Evolutionary conservation across 2,113 vertebrate genomes (phyloP), one percentile per base, ranked within the genome.

Genomic region (Clarias batrachus): DNA sequence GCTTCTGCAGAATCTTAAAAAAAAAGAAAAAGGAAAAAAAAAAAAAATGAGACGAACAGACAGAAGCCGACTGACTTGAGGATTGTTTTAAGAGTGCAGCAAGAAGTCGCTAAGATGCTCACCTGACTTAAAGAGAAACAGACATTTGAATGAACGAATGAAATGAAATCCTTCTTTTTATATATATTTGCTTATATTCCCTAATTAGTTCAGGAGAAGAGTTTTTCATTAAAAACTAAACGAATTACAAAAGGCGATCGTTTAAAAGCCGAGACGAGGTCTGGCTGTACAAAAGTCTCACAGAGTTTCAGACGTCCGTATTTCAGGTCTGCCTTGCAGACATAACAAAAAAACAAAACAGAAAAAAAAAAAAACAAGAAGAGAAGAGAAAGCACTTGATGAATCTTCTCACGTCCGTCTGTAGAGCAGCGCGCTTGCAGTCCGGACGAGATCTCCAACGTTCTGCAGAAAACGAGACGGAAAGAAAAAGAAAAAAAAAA

Each of bases 271-370:
- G 60, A 86, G 78, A 60, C 76, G 30, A 78, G 19, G 30, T 54
- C 3, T 19, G 33, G 21, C 66, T 80, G 30, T 79, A 77, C 41
- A n/a, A 86, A 81, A 76, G 60, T 80, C n/a, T 60, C 60, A 14
- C 19, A 56, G 54, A 60, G 52, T 57, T 83, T 73, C 74, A 48
- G 73, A 76, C 41, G 68, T 88, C 87, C 48, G 30, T 56, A 80
- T 76, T 63, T 83, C 59, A 33, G 48, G 87, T 89, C 89, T 90
- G 87, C 86, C 76, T 90, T 89, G 89, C 87, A 90, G 87, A 90
- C 89, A 90, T 87, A 88, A 65, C 65, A 21, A 82, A 57, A 78
- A 41, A 25, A 82, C 71, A 54, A 27, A 66, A 87, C 57, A 79
- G 57, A 63, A 74, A 41, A 85, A 30, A 30, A 56, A 63, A 71